Evolutionary conservation across 2,113 vertebrate species (phyloP).

Genomic region (Pungitius pungitius): DNA sequence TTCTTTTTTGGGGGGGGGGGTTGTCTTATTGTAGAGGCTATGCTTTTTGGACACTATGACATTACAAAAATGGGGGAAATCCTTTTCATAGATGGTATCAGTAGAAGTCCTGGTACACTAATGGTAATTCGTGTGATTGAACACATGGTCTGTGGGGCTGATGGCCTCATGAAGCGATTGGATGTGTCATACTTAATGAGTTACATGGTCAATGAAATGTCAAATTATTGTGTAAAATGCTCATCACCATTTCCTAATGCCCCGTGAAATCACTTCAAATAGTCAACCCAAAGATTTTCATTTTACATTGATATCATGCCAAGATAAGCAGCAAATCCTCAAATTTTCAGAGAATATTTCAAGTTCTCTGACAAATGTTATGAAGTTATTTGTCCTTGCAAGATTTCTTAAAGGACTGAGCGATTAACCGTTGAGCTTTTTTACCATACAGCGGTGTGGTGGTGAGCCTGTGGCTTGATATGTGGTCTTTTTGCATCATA

Average conservation of each 20-base stretch:
- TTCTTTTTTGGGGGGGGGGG: neutral
- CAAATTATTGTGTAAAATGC: neutral
- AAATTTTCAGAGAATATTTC: neutral
- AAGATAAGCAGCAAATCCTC: neutral
- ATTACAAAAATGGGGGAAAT: neutral
- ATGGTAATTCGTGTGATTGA: neutral
- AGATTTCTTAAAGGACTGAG: neutral
- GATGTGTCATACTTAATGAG: slow-evolving; percentile 3
- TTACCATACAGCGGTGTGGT: neutral
- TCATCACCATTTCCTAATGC: neutral
- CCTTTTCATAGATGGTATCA: neutral
- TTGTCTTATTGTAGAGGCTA: neutral
- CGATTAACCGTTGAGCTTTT: neutral
- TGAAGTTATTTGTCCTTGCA: neutral
- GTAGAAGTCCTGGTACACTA: neutral
- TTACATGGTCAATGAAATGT: neutral
- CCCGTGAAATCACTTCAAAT: neutral
- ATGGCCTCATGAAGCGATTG: neutral
- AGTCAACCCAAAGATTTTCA: neutral
- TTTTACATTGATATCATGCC: neutral
- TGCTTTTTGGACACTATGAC: neutral
- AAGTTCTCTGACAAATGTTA: neutral
- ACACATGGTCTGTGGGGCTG: neutral
- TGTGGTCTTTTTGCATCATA: neutral
- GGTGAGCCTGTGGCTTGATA: neutral